phyloP scores from a whole-genome alignment of 2,113 vertebrate species.

The Cyprinodon variegatus region DNA sequence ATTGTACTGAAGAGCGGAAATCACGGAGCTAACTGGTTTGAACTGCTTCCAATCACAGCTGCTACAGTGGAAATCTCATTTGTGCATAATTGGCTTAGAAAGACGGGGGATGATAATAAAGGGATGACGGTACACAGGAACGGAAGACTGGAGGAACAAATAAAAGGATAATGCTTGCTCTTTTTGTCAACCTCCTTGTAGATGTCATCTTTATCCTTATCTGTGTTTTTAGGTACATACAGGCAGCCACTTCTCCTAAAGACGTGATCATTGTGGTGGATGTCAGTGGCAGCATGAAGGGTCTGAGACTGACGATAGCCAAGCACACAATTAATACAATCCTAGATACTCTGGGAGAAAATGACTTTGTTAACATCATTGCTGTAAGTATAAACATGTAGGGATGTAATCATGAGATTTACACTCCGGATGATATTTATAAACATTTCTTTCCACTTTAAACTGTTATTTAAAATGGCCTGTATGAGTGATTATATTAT shows the following conservation, averaged over 20 bases:
- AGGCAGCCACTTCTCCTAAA: constrained; percentile 95
- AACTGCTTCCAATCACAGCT: constrained; percentile 13
- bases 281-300: constrained; percentile 97
- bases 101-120: constrained; percentile 43
- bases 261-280: constrained; percentile 93
- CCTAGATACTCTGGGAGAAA: constrained; percentile 94
- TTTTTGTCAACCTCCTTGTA: background rate
- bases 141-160: constrained; percentile 40
- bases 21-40: constrained; percentile 6
- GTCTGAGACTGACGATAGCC: constrained; percentile 90
- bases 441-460: background rate
- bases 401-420: background rate
- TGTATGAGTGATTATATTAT: too few relatives aligned
- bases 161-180: constrained; percentile 60
- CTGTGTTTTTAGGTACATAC: constrained; percentile 87
- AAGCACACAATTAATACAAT: constrained; percentile 94
- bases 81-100: constrained; percentile 56
- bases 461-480: background rate
- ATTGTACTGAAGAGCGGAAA: constrained; percentile 3
- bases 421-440: too few relatives aligned
- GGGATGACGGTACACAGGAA: constrained; percentile 35
- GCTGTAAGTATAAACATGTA: constrained; percentile 78
- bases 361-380: constrained; percentile 96
- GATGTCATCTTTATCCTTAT: background rate
- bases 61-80: constrained; percentile 50